A percentile compares a stretch with the other conserved stretches of the same genome.
Conservation (phyloP, 2,888 invertebrate genomes). For the Drosophila prolongata region DNA sequence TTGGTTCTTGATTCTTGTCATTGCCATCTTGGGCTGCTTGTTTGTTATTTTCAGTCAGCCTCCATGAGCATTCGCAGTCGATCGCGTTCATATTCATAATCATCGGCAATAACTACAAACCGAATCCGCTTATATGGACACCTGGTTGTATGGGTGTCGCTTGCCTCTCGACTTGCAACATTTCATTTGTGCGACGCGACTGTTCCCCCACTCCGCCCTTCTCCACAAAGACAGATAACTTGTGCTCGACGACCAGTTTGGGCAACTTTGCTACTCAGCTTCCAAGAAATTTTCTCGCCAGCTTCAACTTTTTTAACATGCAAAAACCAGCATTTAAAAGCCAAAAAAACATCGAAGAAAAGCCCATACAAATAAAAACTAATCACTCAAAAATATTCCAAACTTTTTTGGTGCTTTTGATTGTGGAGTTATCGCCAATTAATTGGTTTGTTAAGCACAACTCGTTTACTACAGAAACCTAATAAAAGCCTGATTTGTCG, state of each 20-base stretch:
- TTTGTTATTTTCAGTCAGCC: conserved; percentile 43
- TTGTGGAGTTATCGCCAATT: not conserved
- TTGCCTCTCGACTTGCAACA: conserved; percentile 67
- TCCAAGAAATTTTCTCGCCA: conserved; percentile 63
- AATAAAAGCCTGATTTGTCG: conserved; percentile 20
- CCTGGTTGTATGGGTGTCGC: conserved; percentile 55
- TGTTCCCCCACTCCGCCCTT: conserved; percentile 8
- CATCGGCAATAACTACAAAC: conserved; percentile 32
- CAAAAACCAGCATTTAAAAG: conserved; percentile 39
- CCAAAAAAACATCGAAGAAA: conserved; percentile 2
- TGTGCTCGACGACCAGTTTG: conserved; percentile 48
- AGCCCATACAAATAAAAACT: conserved; percentile 1
- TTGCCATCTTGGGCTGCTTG: conserved; percentile 37
- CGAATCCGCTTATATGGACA: conserved; percentile 55
- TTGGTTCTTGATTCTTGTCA: conserved; percentile 37
- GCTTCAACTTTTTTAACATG: conserved; percentile 49
- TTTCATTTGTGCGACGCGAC: conserved; percentile 38
- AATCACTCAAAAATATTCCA: conserved; percentile 19
- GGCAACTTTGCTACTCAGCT: conserved; percentile 54
- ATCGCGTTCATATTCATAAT: conserved; percentile 48
- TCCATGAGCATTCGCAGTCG: conserved; percentile 20
- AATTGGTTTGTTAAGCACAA: not conserved
- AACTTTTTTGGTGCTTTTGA: not conserved
- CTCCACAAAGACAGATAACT: conserved; percentile 28
- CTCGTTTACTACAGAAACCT: not conserved